A percentile compares a stretch with the other conserved stretches of the same genome.
These are phyloP conservation scores for Choristoneura fumiferana DNA, from an alignment of 1,140 invertebrate genomes.

Conservation along the genomic window DNA sequence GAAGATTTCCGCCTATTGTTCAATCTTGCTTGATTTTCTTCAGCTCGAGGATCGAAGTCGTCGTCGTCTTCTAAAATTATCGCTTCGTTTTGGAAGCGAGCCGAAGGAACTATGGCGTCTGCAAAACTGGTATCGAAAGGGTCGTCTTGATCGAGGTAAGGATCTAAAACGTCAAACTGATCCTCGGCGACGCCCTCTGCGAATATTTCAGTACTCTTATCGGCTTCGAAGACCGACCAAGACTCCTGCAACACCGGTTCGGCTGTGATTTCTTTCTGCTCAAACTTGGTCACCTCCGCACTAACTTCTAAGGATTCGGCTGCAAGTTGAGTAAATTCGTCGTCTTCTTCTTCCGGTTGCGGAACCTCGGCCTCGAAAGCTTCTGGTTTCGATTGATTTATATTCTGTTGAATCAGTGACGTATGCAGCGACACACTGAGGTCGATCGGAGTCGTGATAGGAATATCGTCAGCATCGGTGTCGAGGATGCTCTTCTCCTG, in stretches of 20 bases:
- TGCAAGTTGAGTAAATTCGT: slow-evolving; percentile 87
- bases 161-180: slow-evolving; percentile 65
- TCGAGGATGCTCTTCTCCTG: slow-evolving; percentile 84
- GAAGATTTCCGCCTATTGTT: slow-evolving; percentile 76
- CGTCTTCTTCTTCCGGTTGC: slow-evolving; percentile 79
- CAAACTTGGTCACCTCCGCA: slow-evolving; percentile 55
- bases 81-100: slow-evolving; percentile 80
- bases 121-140: slow-evolving; percentile 93
- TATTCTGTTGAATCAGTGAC: slow-evolving; percentile 73
- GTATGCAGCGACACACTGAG: slow-evolving; percentile 81
- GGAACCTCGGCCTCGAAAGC: slow-evolving; percentile 26
- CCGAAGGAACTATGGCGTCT: slow-evolving; percentile 81
- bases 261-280: slow-evolving; percentile 30
- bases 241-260: slow-evolving; percentile 71
- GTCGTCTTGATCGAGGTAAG: slow-evolving; percentile 79
- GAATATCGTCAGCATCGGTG: slow-evolving; percentile 83
- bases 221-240: slow-evolving; percentile 83
- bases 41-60: slow-evolving; percentile 83
- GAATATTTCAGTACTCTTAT: slow-evolving; percentile 92
- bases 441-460: slow-evolving; percentile 81
- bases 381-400: slow-evolving; percentile 46
- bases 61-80: slow-evolving; percentile 80
- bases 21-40: slow-evolving; percentile 75
- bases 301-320: slow-evolving; percentile 83
- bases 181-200: slow-evolving; percentile 85